Base-by-base conservation (phyloP, 2,113 vertebrate genomes). In the Aleadryas rufinucha region DNA sequence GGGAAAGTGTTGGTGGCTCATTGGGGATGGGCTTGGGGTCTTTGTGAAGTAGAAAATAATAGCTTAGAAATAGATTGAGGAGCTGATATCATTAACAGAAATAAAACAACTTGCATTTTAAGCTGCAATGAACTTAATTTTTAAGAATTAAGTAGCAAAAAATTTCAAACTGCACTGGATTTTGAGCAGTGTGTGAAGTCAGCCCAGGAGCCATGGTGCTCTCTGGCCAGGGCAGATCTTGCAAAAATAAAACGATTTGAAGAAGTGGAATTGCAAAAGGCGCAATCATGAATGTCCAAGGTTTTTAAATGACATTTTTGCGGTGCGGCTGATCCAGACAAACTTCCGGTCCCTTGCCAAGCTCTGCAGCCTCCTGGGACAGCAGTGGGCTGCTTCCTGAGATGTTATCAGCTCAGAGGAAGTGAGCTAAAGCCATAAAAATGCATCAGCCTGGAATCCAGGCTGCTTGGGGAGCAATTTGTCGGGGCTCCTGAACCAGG, bases 351-450 rank as follows among this genome's bases (percentile, higher is more conserved):
- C 26, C 56, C 27, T 35, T 54, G 90, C 92, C 96, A 90, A 49
- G 57, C 76, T 76, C 26, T 63, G 75, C 60, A 68, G 50, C 69
- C 71, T 93, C 53, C 57, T 9, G 8, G 70, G 92, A 64, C 56
- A 20, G n/a, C 22, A 4, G 7, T 11, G 26, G 60, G 16, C 85
- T 90, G 83, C 13, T 17, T 68, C 4, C 52, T 16, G 37, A 63
- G 91, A 88, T 90, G 24, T 84, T 95, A 87, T 93, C 95, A 76
- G 88, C 77, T 42, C 8, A 49, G 69, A 88, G 97, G 94, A 97
- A 96, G 56, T 96, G 94, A 97, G 20, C 77, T 97, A 61, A 83
- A 89, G 90, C n/a, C 56, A 54, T 57, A 94, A 92, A 89, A 93
- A 95, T 79, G 92, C 88, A 47, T 79, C 89, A 14, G 59, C 22